Percentiles rank a stretch among this genome's conserved stretches.
Conservation (phyloP, 2,888 invertebrate genomes). For the Synergus japonicus region DNA sequence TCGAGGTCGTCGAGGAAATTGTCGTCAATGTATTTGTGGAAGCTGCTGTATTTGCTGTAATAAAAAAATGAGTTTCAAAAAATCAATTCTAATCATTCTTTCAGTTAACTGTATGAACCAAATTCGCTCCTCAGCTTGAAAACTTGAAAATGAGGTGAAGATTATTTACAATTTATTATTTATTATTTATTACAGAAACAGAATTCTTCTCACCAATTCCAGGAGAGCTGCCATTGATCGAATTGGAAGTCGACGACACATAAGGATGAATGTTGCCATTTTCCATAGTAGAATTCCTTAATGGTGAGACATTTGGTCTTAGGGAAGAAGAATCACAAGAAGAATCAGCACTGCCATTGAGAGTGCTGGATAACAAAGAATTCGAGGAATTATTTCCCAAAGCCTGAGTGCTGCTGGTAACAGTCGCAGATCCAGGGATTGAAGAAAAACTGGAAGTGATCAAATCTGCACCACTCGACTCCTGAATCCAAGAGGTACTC, state of each 20-base stretch:
- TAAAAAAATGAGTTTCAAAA: not conserved
- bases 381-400: slow-evolving; percentile 63
- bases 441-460: slow-evolving; percentile 61
- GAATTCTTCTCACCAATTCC: slow-evolving; percentile 20
- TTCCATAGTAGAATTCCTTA: slow-evolving; percentile 63
- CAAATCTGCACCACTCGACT: slow-evolving; percentile 59
- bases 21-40: slow-evolving; percentile 40
- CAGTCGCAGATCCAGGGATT: slow-evolving; percentile 52
- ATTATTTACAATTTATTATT: not conserved
- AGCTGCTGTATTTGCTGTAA: slow-evolving; percentile 48
- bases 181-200: not conserved
- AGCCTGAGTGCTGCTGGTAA: slow-evolving; percentile 46
- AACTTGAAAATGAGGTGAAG: not conserved
- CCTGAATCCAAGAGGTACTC: slow-evolving; percentile 64
- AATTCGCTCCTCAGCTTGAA: not conserved
- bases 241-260: slow-evolving; percentile 53
- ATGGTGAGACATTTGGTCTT: slow-evolving; percentile 59
- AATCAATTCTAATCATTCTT: not conserved
- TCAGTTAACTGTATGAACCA: no score
- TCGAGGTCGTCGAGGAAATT: slow-evolving; percentile 43
- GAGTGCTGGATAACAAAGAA: slow-evolving; percentile 52
- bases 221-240: slow-evolving; percentile 57
- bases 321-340: slow-evolving; percentile 55
- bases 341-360: slow-evolving; percentile 61
- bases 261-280: slow-evolving; percentile 62